Evolutionary conservation across 2,888 invertebrate genomes (phyloP), one percentile per base, ranked within the genome.

Genomic region (Nezara viridula): DNA sequence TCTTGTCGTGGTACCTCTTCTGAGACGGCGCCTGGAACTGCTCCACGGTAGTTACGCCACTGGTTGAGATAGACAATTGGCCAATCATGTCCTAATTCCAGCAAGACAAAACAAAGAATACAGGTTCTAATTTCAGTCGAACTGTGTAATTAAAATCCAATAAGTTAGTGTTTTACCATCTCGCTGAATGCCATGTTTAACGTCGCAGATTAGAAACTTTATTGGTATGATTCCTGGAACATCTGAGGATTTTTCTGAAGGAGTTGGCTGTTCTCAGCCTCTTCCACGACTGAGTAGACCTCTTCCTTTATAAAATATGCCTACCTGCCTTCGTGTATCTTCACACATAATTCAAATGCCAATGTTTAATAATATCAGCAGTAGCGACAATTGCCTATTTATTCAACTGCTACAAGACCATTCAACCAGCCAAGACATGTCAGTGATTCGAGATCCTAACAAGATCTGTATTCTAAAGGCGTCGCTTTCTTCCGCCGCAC

Each of bases 401-500:
- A 73, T 73, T 73, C 32, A 73, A 73, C 24, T 37, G 37, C 21
- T 37, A 73, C 66, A 73, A 73, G 66, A 73, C 32, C 44, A 47
- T 40, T 81, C 81, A 81, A 81, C 44, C 81, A 44, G 14, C 81
- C 24, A 44, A 81, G 44, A 81, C 24, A 44, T 40, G 81, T 6
- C 21, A 81, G 40, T n/a, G 81, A 77, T 44, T 47, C 44, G 44
- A 81, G 24, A 77, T 10, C 77, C 40, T 9, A 73, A 37, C 24
- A n/a, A 40, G 40, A 40, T 81, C 44, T 44, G 24, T 81, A 81
- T 81, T 81, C 81, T 14, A 44, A 19, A 24, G 16, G 44, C 44
- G 81, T 81, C 44, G 44, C 81, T 40, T 44, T 44, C 81, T 81
- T 81, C 81, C 81, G 81, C 81, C 44, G 81, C 81, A 81, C 40